These are phyloP conservation scores for Drosophila robusta DNA, from an alignment of 2,888 invertebrate species.

Conservation along the genomic window DNA sequence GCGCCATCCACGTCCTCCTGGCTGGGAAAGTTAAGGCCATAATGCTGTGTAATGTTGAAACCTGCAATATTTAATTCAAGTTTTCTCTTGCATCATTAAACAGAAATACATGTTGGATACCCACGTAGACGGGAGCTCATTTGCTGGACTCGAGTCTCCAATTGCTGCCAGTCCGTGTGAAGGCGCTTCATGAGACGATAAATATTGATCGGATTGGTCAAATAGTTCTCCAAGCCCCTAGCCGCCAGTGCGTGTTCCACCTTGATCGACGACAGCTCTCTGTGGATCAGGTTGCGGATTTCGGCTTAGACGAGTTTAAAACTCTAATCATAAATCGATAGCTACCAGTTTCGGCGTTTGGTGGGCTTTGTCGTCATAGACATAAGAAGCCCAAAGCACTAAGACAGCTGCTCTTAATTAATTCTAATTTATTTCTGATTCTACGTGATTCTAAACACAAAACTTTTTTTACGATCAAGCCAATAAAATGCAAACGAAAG, in stretches of 20 bases:
- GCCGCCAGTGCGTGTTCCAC: slow-evolving; percentile 91
- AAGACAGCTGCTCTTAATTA: slow-evolving; percentile 57
- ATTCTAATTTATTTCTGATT: slow-evolving; percentile 79
- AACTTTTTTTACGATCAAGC: slow-evolving; percentile 54
- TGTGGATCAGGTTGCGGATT: slow-evolving; percentile 52
- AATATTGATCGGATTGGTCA: slow-evolving; percentile 97
- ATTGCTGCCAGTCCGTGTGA: slow-evolving; percentile 94
- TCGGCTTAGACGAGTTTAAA: slow-evolving; percentile 49
- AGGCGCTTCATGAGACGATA: slow-evolving; percentile 96
- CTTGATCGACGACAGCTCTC: slow-evolving; percentile 88
- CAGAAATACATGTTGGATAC: slow-evolving; percentile 13
- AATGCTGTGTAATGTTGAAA: slow-evolving; percentile 89
- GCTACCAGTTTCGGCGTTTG: slow-evolving; percentile 67
- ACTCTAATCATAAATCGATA: slow-evolving; percentile 38
- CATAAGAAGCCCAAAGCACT: slow-evolving; percentile 22
- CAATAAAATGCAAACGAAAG: slow-evolving; percentile 57
- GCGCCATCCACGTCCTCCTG: slow-evolving; percentile 97
- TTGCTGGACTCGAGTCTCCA: slow-evolving; percentile 90
- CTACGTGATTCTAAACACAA: slow-evolving; percentile 55
- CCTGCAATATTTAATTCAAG: slow-evolving; percentile 84
- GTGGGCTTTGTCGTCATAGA: slow-evolving; percentile 56
- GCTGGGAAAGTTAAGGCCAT: slow-evolving; percentile 90
- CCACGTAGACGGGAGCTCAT: slow-evolving; percentile 86
- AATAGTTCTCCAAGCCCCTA: slow-evolving; percentile 91
- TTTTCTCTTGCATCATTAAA: not conserved